Conservation (phyloP, 2,888 invertebrate genomes). For the Dimorphilus gyrociliatus region DNA sequence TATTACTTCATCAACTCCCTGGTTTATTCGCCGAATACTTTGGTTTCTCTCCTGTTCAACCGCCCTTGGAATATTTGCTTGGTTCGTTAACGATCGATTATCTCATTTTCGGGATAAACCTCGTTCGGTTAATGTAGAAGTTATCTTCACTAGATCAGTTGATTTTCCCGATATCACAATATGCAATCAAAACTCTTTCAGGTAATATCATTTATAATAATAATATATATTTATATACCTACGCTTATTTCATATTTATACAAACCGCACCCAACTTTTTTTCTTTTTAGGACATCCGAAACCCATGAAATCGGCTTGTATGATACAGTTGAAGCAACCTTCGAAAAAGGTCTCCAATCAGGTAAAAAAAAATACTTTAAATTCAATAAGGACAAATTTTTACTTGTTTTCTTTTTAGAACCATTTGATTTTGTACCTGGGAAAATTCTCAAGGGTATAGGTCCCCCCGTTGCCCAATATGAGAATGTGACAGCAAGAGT, state of each 20-base stretch:
- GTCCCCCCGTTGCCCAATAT: conserved; percentile 7
- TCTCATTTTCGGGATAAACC: conserved; percentile 8
- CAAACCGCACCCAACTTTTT: not conserved
- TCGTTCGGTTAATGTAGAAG: conserved; percentile 11
- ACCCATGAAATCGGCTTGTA: conserved; percentile 8
- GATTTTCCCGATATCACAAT: conserved; percentile 12
- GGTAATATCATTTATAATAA: conserved; percentile 7
- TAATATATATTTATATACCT: no score
- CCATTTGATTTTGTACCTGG: no score
- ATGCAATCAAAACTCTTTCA: conserved; percentile 14
- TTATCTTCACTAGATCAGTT: conserved; percentile 11
- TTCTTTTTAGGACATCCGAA: conserved; percentile 2
- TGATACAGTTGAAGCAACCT: conserved; percentile 10
- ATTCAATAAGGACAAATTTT: no score
- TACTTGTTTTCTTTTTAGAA: no score
- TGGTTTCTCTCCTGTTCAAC: conserved; percentile 5
- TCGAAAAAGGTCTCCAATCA: no score
- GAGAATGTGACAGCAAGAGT: conserved; percentile 9
- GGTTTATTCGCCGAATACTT: conserved; percentile 6
- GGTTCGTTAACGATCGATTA: conserved; percentile 11
- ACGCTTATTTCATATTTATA: no score
- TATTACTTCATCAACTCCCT: conserved; percentile 9
- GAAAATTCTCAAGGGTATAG: conserved; percentile 7
- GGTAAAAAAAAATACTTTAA: no score
- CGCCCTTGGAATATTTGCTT: conserved; percentile 10